Percentiles rank a stretch among this genome's conserved stretches.
phyloP scores from a whole-genome alignment of 2,797 vertebrate genomes.

The Gymnothorax javanicus region DNA sequence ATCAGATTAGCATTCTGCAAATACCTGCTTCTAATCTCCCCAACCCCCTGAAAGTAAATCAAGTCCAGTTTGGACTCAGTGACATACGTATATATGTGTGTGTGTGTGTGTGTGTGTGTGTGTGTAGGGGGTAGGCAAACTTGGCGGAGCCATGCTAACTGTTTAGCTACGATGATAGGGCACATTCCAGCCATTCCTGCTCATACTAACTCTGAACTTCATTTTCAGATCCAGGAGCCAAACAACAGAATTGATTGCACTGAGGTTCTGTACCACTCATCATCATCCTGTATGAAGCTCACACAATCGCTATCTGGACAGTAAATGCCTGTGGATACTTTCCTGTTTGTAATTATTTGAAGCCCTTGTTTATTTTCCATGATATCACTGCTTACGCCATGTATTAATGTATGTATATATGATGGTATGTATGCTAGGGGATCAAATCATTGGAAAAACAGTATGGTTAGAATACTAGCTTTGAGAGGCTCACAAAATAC shows the following conservation, averaged over 20 bases:
- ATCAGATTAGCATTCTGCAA: constrained; percentile 24
- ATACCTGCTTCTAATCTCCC: constrained; percentile 24
- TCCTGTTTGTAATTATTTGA: background rate
- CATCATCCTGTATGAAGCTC: background rate
- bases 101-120: background rate
- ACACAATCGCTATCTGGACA: background rate
- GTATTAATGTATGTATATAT: too few species aligned
- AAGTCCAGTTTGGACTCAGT: background rate
- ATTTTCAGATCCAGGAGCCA: background rate
- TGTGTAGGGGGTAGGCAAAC: background rate
- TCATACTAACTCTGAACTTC: background rate
- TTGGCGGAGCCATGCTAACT: constrained; percentile 24
- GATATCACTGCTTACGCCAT: too few species aligned
- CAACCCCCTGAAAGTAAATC: background rate
- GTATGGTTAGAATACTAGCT: too few species aligned
- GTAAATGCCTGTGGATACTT: background rate
- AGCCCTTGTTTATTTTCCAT: too few species aligned
- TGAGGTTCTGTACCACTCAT: background rate
- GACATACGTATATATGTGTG: background rate
- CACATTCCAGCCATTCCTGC: background rate
- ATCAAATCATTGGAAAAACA: too few species aligned
- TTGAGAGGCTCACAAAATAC: too few species aligned
- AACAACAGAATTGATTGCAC: background rate
- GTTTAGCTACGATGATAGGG: constrained; percentile 19
- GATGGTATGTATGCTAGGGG: too few species aligned